phyloP scores from a whole-genome alignment of 2,113 vertebrate species.

The Aptenodytes patagonicus region DNA sequence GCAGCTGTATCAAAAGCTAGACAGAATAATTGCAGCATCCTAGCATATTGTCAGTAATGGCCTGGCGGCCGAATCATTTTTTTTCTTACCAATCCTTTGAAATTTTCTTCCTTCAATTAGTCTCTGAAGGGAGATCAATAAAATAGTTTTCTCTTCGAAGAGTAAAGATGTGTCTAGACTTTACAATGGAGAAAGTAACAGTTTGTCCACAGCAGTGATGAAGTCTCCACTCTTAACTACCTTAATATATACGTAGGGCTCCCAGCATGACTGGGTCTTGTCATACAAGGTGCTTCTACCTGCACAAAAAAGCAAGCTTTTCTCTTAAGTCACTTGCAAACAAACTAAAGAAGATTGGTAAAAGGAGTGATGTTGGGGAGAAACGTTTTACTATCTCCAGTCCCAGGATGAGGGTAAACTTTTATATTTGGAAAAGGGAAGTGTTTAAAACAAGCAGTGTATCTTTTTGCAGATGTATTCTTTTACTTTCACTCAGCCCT shows the following conservation, averaged over 20 bases:
- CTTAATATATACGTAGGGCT: background rate
- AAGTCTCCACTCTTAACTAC: background rate
- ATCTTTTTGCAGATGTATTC: background rate
- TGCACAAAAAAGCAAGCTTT: background rate
- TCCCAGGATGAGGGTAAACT: background rate
- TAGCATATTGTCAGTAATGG: background rate
- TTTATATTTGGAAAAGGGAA: background rate
- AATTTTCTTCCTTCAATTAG: slow-evolving; percentile 1
- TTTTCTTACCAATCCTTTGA: background rate
- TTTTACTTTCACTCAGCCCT: background rate
- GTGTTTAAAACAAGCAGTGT: background rate
- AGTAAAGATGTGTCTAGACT: background rate
- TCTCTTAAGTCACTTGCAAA: background rate
- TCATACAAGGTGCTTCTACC: background rate
- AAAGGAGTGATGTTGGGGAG: background rate
- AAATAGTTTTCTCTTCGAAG: background rate
- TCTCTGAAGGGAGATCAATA: background rate
- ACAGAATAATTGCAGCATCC: background rate
- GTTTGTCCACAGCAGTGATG: background rate
- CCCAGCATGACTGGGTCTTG: background rate
- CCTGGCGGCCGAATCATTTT: background rate
- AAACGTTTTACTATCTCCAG: background rate
- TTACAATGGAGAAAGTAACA: background rate
- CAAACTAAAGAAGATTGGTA: background rate
- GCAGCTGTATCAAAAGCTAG: background rate